Base-by-base conservation (phyloP, 2,113 vertebrate genomes). In the Epinephelus fuscoguttatus region DNA sequence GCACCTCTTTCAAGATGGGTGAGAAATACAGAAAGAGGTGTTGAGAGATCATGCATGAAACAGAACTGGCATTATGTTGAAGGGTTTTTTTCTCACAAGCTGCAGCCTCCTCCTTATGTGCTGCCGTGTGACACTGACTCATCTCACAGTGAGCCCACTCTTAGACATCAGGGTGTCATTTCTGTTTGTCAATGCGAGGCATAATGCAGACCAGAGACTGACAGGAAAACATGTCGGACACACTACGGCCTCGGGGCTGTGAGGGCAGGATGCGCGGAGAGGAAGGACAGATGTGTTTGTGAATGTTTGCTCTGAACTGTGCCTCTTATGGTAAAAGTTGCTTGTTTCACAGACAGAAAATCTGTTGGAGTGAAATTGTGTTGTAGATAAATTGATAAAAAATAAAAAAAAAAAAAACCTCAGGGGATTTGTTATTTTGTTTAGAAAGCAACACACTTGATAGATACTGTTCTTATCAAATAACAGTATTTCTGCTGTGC, bases 281-380 rank as follows among this genome's bases (percentile, higher is more conserved):
- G 85, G 87, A 92, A 87, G 77, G 63, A 55, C 45, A 66, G 45
- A 79, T 76, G 63, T 80, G 57, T 73, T 68, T 64, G 66, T 75
- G 45, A 59, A 76, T 59, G 45, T 70, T 63, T 59, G 37, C 57
- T 84, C 37, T 45, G 40, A 71, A 49, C 81, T 57, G 25, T 57
- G 30, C 17, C n/a, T 63, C 4, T 37, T 11, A 42, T 50, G 62
- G 73, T 45, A 66, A 71, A 63, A 57, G 33, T 61, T n/a, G 17
- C 1, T 56, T 37, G 18, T 71, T 62, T 72, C 45, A 47, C 30
- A 9, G 53, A 50, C 42, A 40, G 45, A 53, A 45, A 30, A 67
- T 72, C 62, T 67, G 52, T 33, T 33, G 27, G 8, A 76, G 27
- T 33, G 18, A 69, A 59, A 68, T 6, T 42, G 9, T 50, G 18